phyloP scores from a whole-genome alignment of 2,888 invertebrate genomes.

The Strigamia crassipes region DNA sequence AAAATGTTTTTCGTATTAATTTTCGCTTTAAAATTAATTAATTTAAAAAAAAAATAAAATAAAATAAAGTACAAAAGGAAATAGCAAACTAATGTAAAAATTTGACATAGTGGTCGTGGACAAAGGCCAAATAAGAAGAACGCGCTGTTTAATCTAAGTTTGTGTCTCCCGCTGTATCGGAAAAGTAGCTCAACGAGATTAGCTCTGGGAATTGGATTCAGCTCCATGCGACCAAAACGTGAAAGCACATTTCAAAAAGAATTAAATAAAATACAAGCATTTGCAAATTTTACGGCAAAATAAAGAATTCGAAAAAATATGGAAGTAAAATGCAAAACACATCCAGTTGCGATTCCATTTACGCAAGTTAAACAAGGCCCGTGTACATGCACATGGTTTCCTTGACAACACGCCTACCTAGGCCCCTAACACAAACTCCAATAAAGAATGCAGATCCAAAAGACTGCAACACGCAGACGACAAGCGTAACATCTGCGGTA shows the following conservation, averaged over 20 bases:
- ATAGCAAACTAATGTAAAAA: background rate
- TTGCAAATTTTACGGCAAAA: background rate
- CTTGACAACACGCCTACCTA: background rate
- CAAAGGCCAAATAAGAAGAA: constrained; percentile 7
- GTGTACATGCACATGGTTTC: background rate
- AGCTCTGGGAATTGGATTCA: background rate
- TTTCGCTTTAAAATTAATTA: too few relatives aligned
- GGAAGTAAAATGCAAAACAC: background rate
- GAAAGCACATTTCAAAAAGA: background rate
- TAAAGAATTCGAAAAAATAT: background rate
- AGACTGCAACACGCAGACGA: constrained; percentile 9
- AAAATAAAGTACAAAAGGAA: background rate
- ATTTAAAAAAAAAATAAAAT: background rate
- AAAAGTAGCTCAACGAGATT: constrained; percentile 21
- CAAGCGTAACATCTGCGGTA: background rate
- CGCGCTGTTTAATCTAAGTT: background rate
- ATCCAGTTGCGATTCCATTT: background rate
- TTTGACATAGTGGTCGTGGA: background rate
- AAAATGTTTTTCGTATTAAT: background rate
- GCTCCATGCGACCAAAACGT: background rate
- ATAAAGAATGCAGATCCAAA: background rate
- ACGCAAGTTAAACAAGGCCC: background rate
- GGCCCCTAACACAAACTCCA: background rate
- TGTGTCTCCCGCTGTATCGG: constrained; percentile 1
- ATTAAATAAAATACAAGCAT: background rate